A percentile compares a stretch with the other conserved stretches of the same genome.
Conservation (phyloP, 2,113 vertebrate species). For the Scortum barcoo region DNA sequence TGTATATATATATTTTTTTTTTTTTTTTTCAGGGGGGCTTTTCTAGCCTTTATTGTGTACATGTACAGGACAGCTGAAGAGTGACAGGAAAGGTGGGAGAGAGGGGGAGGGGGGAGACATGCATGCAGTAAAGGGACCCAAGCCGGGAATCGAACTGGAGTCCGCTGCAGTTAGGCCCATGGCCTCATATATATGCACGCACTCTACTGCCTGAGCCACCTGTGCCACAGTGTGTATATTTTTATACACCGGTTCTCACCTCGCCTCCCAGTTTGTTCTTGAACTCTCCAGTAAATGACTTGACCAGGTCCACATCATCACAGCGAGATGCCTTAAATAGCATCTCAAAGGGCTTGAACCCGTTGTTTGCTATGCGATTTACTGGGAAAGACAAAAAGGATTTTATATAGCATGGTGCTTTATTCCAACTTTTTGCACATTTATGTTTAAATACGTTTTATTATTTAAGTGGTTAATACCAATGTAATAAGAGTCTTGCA, state of each 20-base stretch:
- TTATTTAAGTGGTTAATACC: background rate
- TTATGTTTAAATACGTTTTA: background rate
- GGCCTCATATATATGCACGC: too few relatives aligned
- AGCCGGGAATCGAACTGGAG: too few relatives aligned
- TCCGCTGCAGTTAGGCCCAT: too few relatives aligned
- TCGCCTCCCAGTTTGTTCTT: conserved; percentile 90
- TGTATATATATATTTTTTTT: background rate
- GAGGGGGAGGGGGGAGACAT: too few relatives aligned
- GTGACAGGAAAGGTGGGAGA: too few relatives aligned
- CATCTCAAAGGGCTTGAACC: conserved; percentile 97
- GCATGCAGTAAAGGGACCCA: too few relatives aligned
- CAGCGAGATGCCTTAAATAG: conserved; percentile 95
- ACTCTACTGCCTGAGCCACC: background rate
- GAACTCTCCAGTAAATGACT: conserved; percentile 92
- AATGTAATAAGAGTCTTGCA: background rate
- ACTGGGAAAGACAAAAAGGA: conserved; percentile 80
- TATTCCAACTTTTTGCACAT: background rate
- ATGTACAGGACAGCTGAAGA: too few relatives aligned
- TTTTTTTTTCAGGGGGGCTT: too few relatives aligned
- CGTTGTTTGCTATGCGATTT: conserved; percentile 96
- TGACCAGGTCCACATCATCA: conserved; percentile 90
- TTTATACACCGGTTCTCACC: conserved; percentile 80
- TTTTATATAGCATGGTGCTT: background rate
- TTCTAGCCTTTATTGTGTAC: too few relatives aligned
- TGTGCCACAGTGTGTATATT: background rate